Evolutionary conservation across 2,888 invertebrate genomes (phyloP).

Genomic region (Lasioglossum figueresi): DNA sequence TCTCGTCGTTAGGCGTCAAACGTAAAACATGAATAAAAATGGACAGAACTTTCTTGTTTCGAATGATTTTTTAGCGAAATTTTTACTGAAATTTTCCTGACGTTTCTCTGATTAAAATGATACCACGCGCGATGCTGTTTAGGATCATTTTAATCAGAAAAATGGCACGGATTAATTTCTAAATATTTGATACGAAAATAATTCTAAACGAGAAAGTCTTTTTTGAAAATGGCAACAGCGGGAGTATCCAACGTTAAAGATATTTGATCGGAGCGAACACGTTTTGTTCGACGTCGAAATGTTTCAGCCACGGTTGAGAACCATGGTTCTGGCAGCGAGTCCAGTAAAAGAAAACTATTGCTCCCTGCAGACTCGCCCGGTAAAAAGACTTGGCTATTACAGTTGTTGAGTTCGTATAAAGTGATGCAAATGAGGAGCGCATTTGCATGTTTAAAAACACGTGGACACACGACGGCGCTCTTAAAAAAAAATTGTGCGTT

Average conservation of each 20-base stretch:
- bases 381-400: slow-evolving; percentile 15
- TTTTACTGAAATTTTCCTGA: no score
- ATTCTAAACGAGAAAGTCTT: not conserved
- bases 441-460: slow-evolving; percentile 16
- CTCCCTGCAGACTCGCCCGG: not conserved
- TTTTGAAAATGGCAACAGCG: not conserved
- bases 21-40: not conserved
- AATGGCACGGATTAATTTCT: not conserved
- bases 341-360: not conserved
- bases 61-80: no score
- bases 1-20: not conserved
- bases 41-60: no score
- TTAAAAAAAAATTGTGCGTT: not conserved
- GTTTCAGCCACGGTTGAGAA: not conserved
- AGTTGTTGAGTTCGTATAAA: slow-evolving; percentile 20
- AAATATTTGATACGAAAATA: no score
- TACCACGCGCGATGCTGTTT: not conserved
- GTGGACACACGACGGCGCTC: slow-evolving; percentile 4
- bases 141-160: no score
- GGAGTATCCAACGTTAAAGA: not conserved
- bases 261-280: not conserved
- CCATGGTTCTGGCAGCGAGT: not conserved
- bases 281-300: not conserved
- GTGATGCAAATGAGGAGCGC: slow-evolving; percentile 17
- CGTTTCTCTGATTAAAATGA: no score